Percentiles rank a stretch among this genome's conserved stretches.
Evolutionary conservation across 2,113 vertebrate genomes (phyloP).

Genomic region (Arizona elegans): DNA sequence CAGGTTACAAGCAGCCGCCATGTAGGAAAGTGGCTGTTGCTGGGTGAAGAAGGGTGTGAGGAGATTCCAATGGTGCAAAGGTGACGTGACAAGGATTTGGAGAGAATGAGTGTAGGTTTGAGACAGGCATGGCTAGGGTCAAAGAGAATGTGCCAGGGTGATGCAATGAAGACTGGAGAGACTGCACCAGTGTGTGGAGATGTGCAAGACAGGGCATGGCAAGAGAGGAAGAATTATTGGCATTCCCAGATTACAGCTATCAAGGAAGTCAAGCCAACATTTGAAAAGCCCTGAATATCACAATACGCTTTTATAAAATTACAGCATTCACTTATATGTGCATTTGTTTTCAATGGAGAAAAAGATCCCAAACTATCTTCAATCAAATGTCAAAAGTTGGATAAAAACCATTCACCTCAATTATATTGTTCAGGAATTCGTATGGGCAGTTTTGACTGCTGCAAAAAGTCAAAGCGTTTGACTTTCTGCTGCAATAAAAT

Average conservation of each 20-base stretch:
- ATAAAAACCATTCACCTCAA: background rate
- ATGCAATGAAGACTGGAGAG: too few species aligned
- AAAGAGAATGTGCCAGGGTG: background rate
- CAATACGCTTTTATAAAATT: background rate
- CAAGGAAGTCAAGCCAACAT: background rate
- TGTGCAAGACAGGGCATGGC: background rate
- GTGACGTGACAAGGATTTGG: background rate
- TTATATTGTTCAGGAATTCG: background rate
- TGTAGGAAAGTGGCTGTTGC: background rate
- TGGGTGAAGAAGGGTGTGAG: background rate
- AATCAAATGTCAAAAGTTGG: background rate
- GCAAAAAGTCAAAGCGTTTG: background rate
- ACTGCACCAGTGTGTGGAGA: background rate
- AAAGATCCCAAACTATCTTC: background rate
- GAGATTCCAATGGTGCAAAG: background rate
- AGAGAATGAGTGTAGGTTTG: background rate
- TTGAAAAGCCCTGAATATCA: background rate
- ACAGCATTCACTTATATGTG: background rate
- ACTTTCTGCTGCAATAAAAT: background rate
- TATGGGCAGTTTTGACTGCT: background rate
- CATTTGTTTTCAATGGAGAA: background rate
- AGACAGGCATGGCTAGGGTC: background rate
- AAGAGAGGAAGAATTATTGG: background rate
- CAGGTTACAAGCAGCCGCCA: background rate
- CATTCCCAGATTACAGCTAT: background rate